A percentile compares a stretch with the other conserved stretches of the same genome.
Conservation (phyloP, 1,140 invertebrate genomes). For the Thaumetopoea pityocampa region DNA sequence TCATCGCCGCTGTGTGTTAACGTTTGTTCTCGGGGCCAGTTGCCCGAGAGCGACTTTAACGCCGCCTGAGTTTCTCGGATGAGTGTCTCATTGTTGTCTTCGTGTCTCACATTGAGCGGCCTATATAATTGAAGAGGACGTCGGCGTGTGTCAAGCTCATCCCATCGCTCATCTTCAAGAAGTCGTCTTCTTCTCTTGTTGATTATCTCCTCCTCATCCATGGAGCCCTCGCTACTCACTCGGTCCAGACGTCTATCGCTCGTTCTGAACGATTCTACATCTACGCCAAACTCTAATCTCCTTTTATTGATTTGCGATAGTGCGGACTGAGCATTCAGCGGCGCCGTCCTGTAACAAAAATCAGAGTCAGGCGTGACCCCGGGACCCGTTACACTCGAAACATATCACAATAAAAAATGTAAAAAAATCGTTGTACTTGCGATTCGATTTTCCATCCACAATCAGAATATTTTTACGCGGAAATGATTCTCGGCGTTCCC, state of each 20-base stretch:
- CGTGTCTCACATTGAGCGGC: conserved; percentile 43
- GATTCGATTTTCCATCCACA: conserved; percentile 74
- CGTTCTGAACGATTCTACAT: conserved; percentile 63
- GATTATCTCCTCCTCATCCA: conserved; percentile 51
- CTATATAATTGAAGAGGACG: conserved; percentile 38
- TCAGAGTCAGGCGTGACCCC: conserved; percentile 21
- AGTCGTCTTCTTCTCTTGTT: conserved; percentile 55
- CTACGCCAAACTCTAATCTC: conserved; percentile 68
- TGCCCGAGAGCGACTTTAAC: conserved; percentile 87
- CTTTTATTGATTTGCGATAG: conserved; percentile 71
- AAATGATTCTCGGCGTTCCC: conserved; percentile 74
- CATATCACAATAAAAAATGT: conserved; percentile 31
- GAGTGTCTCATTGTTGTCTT: conserved; percentile 85
- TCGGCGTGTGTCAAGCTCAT: conserved; percentile 42
- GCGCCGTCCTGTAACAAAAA: conserved; percentile 73
- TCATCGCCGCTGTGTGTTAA: conserved; percentile 80
- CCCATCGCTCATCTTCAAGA: conserved; percentile 57
- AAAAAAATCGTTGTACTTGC: conserved; percentile 62
- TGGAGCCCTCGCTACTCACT: conserved; percentile 43
- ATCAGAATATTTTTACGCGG: conserved; percentile 75
- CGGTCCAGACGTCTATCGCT: conserved; percentile 51
- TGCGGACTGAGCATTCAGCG: conserved; percentile 59
- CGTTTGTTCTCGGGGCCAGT: conserved; percentile 82
- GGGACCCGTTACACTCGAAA: conserved; percentile 2
- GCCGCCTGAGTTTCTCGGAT: conserved; percentile 92